Evolutionary conservation across 1,140 invertebrate species (phyloP).

Genomic region (Drosophila auraria): DNA sequence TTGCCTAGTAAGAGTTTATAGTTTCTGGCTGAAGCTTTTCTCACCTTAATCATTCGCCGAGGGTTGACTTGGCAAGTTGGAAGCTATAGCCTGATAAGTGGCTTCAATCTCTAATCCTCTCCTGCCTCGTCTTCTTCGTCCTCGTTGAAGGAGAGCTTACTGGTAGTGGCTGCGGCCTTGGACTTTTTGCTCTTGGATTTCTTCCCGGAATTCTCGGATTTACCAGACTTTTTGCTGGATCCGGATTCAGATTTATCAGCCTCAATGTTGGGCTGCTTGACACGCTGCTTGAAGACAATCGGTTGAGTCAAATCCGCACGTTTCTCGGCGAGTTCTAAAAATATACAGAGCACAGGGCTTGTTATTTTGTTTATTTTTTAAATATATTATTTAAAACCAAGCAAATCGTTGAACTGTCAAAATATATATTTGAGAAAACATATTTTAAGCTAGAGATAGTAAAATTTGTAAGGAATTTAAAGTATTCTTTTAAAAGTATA

Average conservation of each 20-base stretch:
- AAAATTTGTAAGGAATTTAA: no score
- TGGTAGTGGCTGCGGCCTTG: slow-evolving; percentile 47
- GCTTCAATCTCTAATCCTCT: slow-evolving; percentile 43
- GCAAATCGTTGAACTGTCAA: slow-evolving; percentile 8
- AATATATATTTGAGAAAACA: not conserved
- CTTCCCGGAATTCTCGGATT: not conserved
- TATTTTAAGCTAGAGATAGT: not conserved
- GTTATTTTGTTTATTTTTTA: slow-evolving; percentile 3
- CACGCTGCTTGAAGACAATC: slow-evolving; percentile 73
- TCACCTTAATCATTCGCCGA: slow-evolving; percentile 45
- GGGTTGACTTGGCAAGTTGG: slow-evolving; percentile 1
- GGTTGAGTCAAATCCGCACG: slow-evolving; percentile 76
- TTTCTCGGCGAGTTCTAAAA: slow-evolving; percentile 66
- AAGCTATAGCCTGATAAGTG: not conserved
- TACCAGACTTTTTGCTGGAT: slow-evolving; percentile 23
- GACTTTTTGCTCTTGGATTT: slow-evolving; percentile 59
- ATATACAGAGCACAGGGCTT: not conserved
- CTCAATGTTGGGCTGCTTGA: slow-evolving; percentile 54
- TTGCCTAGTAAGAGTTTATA: not conserved
- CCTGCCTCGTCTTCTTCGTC: slow-evolving; percentile 75
- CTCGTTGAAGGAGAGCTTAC: slow-evolving; percentile 78
- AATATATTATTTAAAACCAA: slow-evolving; percentile 8
- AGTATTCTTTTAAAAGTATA: no score
- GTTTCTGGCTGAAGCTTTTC: slow-evolving; percentile 1
- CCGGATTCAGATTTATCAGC: slow-evolving; percentile 23